phyloP scores from a whole-genome alignment of 2,797 vertebrate genomes.

The Acrossocheilus wenchowensis region DNA sequence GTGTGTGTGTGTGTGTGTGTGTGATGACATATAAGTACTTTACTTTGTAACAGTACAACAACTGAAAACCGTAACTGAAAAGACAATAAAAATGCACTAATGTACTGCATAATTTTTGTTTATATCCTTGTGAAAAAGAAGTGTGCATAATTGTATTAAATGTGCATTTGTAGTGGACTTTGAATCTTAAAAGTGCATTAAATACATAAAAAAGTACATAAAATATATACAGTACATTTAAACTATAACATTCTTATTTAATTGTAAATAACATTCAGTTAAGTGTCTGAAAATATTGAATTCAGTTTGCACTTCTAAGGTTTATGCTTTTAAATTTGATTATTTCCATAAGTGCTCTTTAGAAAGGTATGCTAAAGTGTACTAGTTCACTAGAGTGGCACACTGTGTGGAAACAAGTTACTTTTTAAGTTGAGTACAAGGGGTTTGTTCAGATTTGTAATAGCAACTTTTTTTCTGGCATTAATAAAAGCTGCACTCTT shows the following conservation, averaged over 20 bases:
- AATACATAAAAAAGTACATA: neutral
- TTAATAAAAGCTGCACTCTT: constrained; percentile 3
- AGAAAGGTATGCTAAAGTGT: neutral
- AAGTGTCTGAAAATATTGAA: neutral
- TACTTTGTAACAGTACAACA: neutral
- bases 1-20: neutral
- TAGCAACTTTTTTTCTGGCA: neutral
- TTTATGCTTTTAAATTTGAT: neutral
- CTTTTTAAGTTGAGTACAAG: neutral
- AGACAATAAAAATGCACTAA: neutral
- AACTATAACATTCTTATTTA: neutral
- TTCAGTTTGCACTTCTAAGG: neutral
- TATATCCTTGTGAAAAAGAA: neutral
- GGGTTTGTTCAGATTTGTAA: neutral
- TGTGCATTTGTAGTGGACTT: neutral
- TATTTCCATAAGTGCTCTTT: neutral
- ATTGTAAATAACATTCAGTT: neutral
- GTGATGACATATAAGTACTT: neutral
- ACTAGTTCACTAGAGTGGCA: neutral
- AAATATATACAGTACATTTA: neutral
- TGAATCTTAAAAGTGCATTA: neutral
- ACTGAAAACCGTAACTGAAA: neutral
- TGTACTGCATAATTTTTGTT: neutral
- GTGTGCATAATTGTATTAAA: neutral
- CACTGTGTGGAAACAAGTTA: neutral